These are phyloP conservation scores for Drosophila parabipectinata DNA, from an alignment of 1,140 invertebrate species.

Conservation along the genomic window DNA sequence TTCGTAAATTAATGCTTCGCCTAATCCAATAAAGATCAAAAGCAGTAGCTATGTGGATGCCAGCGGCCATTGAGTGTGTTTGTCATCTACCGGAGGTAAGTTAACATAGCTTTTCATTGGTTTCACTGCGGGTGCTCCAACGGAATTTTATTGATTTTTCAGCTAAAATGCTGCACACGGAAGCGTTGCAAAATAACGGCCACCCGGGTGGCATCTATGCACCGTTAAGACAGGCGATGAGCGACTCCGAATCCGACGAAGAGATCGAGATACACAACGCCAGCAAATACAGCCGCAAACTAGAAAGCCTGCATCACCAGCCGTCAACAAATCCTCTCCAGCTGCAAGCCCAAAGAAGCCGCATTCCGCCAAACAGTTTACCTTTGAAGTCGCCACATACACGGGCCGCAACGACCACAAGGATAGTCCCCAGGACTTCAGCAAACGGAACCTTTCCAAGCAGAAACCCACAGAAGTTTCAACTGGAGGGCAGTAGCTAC, in stretches of 20 bases:
- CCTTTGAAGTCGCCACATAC: conserved; percentile 63
- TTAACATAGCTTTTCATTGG: conserved; percentile 41
- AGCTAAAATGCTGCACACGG: conserved; percentile 83
- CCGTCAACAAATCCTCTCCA: conserved; percentile 31
- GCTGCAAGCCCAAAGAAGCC: conserved; percentile 67
- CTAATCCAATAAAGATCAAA: conserved; percentile 54
- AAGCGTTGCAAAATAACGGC: conserved; percentile 57
- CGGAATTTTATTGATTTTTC: conserved; percentile 2
- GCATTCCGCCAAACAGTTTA: conserved; percentile 66
- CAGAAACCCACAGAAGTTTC: conserved; percentile 39
- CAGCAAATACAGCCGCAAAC: conserved; percentile 69
- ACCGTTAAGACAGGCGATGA: conserved; percentile 89
- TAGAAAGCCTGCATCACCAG: conserved; percentile 14
- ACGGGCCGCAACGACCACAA: conserved; percentile 37
- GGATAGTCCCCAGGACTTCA: conserved; percentile 30
- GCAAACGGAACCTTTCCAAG: conserved; percentile 3
- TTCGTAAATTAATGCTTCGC: conserved; percentile 52
- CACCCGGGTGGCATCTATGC: conserved; percentile 87
- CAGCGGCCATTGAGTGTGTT: conserved; percentile 51
- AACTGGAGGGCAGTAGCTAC: conserved; percentile 64
- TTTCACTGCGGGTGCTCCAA: conserved; percentile 37
- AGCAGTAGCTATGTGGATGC: conserved; percentile 69
- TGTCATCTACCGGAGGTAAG: conserved; percentile 54
- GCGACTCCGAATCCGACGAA: conserved; percentile 90
- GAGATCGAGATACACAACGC: conserved; percentile 87